Base-by-base conservation (phyloP, 1,140 invertebrate species). In the Acyrthosiphon pisum region DNA sequence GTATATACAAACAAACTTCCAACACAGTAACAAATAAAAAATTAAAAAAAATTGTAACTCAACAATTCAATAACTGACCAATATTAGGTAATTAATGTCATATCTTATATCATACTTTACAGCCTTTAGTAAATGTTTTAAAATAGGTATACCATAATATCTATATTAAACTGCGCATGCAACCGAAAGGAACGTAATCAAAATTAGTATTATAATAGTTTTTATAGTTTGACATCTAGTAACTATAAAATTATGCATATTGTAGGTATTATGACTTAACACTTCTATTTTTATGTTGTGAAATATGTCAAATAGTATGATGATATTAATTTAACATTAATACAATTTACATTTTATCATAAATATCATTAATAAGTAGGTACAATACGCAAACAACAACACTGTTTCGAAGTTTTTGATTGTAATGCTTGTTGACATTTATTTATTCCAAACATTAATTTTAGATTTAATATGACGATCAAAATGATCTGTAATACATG, bases 171-270 rank as follows among this genome's bases (percentile, higher is more conserved):
- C 30, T n/a, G 0, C 60, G n/a, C 23, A 35, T n/a, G n/a, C 6
- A 76, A n/a, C 30, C 11, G n/a, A n/a, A 18, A 76, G 30, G n/a
- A 76, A n/a, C 30, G 14, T n/a, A 76, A 76, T 76, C 18, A n/a
- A 35, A 76, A 76, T 6, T 14, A 76, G n/a, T 76, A 18, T 76
- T 18, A n/a, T n/a, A 18, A 76, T 76, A 76, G 11, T 76, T 30
- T n/a, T 76, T 76, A 76, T 30, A 22, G 44, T 50, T 9, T 88
- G 86, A 88, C 86, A 88, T 88, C 50, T 88, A 76, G n/a, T 6
- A 76, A 76, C 60, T 76, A 76, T 76, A 35, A 76, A 76, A 76
- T 18, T 0, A 18, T n/a, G 30, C n/a, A 14, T n/a, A n/a, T 76
- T 76, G n/a, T 76, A 35, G 41, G 41, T 76, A 1, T 76, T 35